Base-by-base conservation (phyloP, 2,797 vertebrate species). In the Paramormyrops hopkinsi region DNA sequence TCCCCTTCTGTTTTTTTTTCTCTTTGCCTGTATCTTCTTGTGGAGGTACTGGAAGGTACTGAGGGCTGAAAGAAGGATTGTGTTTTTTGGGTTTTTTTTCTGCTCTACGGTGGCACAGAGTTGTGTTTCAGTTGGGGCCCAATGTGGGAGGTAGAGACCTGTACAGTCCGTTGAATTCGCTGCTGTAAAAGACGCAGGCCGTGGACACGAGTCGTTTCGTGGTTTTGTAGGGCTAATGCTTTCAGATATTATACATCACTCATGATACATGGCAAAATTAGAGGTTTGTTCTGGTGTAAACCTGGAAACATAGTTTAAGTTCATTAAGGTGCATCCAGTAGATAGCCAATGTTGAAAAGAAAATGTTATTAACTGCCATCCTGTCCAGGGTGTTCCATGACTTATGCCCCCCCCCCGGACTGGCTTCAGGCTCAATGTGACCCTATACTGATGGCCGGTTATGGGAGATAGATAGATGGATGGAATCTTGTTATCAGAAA, bases 51-150 rank as follows among this genome's bases (percentile, higher is more conserved):
- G 69, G 69, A 88, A 54, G 88, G 69, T 56, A n/a, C 44, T 6
- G 69, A 53, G 48, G 69, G 0, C 48, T 88, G 48, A 88, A 82
- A 79, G 88, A 73, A 54, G 69, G 73, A 88, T 79, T 73, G 50
- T 76, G 50, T 33, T 69, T 69, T 65, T 29, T 12, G n/a, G n/a
- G 0, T 3, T 73, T 51, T 88, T 53, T 69, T 53, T 22, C 48
- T 88, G 19, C 62, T 33, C 48, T 48, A 29, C 8, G 37, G 88
- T 79, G 50, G 50, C 50, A 76, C 14, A 4, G 69, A 62, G 86
- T 59, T 87, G 51, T 65, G 17, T 87, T 56, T 87, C 76, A 82
- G 17, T 7, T 19, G 19, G 76, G 46, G 69, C 33, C 37, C 33
- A 76, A 2, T 41, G 29, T 76, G n/a, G 44, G 79, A n/a, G n/a